Conservation (phyloP, 2,888 invertebrate species). For the Eupithecia subfuscata region DNA sequence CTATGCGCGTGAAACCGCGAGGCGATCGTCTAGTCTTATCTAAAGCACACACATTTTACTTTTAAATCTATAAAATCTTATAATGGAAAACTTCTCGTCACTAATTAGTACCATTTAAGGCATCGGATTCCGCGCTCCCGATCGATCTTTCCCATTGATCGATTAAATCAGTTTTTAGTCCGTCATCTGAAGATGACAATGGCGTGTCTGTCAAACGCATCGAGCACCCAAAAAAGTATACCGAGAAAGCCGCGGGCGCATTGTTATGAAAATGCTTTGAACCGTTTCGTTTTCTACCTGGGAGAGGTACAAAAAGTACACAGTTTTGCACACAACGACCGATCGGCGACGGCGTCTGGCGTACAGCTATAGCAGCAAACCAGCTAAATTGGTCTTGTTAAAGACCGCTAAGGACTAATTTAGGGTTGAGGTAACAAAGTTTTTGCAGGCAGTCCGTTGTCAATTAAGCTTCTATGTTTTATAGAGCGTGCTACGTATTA, state of each 20-base stretch:
- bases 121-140: conserved; percentile 57
- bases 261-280: conserved; percentile 82
- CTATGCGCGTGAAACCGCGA: too few relatives aligned
- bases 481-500: conserved; percentile 48
- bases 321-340: conserved; percentile 75
- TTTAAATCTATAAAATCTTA: neutral
- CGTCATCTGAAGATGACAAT: conserved; percentile 81
- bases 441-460: conserved; percentile 61
- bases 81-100: conserved; percentile 19
- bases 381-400: conserved; percentile 77
- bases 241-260: conserved; percentile 79
- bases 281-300: conserved; percentile 81
- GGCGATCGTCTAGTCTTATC: too few relatives aligned
- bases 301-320: conserved; percentile 71
- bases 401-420: conserved; percentile 76
- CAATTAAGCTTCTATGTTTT: conserved; percentile 56
- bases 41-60: neutral
- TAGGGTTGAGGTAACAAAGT: conserved; percentile 69
- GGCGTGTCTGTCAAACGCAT: conserved; percentile 80
- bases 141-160: conserved; percentile 75
- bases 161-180: conserved; percentile 76
- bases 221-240: conserved; percentile 74
- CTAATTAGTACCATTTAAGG: conserved; percentile 71
- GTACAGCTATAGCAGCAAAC: conserved; percentile 53
- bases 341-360: conserved; percentile 58